Evolutionary conservation across 1,140 invertebrate genomes (phyloP).

Genomic region (Chrysoperla carnea): DNA sequence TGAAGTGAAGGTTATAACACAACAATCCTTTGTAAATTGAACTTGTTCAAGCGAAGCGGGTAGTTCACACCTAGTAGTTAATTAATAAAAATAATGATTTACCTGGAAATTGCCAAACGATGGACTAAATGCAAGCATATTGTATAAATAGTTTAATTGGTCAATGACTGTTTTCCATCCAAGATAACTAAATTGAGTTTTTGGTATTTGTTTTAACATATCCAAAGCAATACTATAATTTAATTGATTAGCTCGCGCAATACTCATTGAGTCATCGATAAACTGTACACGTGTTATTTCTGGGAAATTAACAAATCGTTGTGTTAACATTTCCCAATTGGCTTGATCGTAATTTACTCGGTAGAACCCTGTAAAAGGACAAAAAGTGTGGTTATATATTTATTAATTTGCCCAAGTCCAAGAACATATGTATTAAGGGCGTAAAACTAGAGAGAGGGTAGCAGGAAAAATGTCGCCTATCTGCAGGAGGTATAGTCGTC

Average conservation of each 20-base stretch:
- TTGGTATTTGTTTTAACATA: conserved; percentile 26
- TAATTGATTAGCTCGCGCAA: conserved; percentile 24
- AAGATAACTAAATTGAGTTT: conserved; percentile 28
- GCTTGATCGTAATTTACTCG: conserved; percentile 32
- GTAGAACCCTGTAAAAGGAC: conserved; percentile 27
- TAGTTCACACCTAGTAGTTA: too few species aligned
- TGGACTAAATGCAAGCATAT: conserved; percentile 11
- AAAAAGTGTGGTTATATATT: conserved; percentile 9
- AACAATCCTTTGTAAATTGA: too few species aligned
- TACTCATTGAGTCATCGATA: conserved; percentile 38
- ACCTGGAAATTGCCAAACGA: neutral
- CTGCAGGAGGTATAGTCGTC: too few species aligned
- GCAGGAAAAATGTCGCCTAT: too few species aligned
- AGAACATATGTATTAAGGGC: neutral
- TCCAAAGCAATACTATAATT: conserved; percentile 28
- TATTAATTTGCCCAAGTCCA: too few species aligned
- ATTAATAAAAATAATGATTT: neutral
- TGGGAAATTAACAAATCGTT: conserved; percentile 20
- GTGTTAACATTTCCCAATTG: conserved; percentile 27
- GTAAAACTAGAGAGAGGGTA: conserved; percentile 5
- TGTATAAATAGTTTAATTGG: conserved; percentile 18
- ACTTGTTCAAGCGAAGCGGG: too few species aligned
- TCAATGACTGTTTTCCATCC: conserved; percentile 31
- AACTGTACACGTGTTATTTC: conserved; percentile 35
- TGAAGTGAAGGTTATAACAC: too few species aligned